Evolutionary conservation across 2,797 vertebrate species (phyloP), one percentile per base, ranked within the genome.

Genomic region (Potorous gilbertii): DNA sequence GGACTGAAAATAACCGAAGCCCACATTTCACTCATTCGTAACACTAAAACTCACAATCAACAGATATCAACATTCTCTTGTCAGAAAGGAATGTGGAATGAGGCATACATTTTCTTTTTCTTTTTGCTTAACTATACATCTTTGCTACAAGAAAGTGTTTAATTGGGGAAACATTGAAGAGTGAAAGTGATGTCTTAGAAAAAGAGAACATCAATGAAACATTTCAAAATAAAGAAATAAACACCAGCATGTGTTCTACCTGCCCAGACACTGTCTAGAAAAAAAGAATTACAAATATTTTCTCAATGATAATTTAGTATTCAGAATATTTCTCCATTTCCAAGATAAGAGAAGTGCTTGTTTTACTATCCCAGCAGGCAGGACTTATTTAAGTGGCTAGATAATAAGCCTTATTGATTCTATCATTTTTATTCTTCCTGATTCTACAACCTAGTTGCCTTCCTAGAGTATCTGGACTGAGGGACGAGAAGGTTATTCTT

Each of bases 341-440:
- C 62, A 92, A 97, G 98, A 98, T 98, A 98, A 98, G 96, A 98
- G 96, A 87, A 87, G 21, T 97, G 93, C 96, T 96, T 97, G 95
- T 95, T 97, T 96, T 93, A 74, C 97, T 94, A 95, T 97, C 96
- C 93, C 90, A 90, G 95, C 92, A 94, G 94, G 96, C 94, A 93
- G 94, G 94, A 59, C 54, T 92, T 98, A 95, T 97, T 97, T 97
- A 97, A 97, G 96, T 97, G 97, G 94, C 97, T 96, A 98, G 97
- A 98, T 98, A 98, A 98, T 97, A 98, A 93, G 96, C 96, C 95
- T 92, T 97, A 98, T 98, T 97, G 97, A 98, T 98, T 96, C 94
- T 93, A 95, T 94, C 96, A 97, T 96, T 98, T 98, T 95, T 96
- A 97, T 94, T 98, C 97, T 97, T 97, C 95, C 96, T 97, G 96